These are phyloP conservation scores for Tribolium castaneum DNA, from an alignment of 1,140 invertebrate genomes.

Conservation along the genomic window DNA sequence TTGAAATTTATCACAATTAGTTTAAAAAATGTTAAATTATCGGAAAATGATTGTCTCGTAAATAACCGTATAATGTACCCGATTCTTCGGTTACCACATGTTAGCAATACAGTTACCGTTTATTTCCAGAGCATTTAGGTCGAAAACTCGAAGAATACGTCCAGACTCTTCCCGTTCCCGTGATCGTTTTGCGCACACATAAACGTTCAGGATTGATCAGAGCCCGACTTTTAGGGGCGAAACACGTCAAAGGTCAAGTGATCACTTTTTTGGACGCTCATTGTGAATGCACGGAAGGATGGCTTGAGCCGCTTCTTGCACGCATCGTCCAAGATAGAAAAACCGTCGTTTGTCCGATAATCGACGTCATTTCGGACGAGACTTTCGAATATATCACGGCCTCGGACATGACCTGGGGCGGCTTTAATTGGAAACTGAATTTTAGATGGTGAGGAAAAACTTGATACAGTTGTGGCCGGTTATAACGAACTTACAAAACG, in stretches of 20 bases:
- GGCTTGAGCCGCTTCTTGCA: constrained; percentile 91
- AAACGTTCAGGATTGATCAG: constrained; percentile 94
- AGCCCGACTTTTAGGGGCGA: constrained; percentile 91
- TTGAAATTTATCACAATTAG: too few species aligned
- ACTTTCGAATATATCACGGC: constrained; percentile 96
- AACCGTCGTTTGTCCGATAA: constrained; percentile 96
- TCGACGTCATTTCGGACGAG: constrained; percentile 98
- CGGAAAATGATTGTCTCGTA: too few species aligned
- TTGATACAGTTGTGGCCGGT: too few species aligned
- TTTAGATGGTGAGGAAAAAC: constrained; percentile 83
- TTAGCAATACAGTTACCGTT: neutral
- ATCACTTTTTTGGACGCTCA: constrained; percentile 97
- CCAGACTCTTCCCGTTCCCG: constrained; percentile 83
- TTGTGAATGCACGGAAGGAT: constrained; percentile 94
- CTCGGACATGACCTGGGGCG: constrained; percentile 96
- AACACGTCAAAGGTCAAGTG: constrained; percentile 91
- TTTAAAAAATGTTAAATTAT: too few species aligned
- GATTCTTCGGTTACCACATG: too few species aligned
- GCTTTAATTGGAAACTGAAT: constrained; percentile 98
- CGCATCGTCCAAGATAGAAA: constrained; percentile 92
- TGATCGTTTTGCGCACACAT: constrained; percentile 86
- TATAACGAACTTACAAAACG: too few species aligned
- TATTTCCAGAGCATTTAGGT: constrained; percentile 84
- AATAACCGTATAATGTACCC: too few species aligned
- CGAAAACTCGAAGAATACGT: constrained; percentile 92